Evolutionary conservation across 2,113 vertebrate species (phyloP).

Genomic region (Tragulus kanchil): DNA sequence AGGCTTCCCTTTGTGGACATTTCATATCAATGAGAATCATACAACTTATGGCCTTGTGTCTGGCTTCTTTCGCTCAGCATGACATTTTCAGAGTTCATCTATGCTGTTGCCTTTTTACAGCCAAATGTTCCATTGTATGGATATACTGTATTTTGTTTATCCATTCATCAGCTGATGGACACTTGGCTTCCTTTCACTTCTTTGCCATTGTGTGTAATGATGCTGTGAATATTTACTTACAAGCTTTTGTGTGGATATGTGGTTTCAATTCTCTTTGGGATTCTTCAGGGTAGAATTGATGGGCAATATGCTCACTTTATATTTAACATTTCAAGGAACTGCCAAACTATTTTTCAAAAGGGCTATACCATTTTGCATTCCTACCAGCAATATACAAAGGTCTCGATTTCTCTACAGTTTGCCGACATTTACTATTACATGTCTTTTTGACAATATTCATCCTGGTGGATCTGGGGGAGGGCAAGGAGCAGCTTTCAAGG

Average conservation of each 20-base stretch:
- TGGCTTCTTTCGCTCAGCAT: not conserved
- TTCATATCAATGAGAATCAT: not conserved
- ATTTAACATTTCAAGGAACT: conserved; percentile 30
- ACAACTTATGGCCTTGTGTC: not conserved
- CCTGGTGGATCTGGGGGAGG: not conserved
- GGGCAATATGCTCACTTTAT: not conserved
- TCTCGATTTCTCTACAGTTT: not conserved
- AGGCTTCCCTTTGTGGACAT: conserved; percentile 13
- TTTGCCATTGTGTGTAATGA: not conserved
- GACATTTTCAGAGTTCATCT: not conserved
- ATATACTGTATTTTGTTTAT: not conserved
- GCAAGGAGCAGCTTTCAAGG: not conserved
- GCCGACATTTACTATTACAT: not conserved
- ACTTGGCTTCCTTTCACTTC: not conserved
- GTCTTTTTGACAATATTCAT: not conserved
- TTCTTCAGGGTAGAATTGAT: not conserved
- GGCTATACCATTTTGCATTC: not conserved
- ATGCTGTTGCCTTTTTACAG: not conserved
- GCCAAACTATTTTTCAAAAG: conserved; percentile 8
- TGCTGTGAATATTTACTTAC: not conserved
- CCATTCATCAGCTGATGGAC: not conserved
- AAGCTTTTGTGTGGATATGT: not conserved
- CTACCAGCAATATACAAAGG: not conserved
- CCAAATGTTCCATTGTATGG: not conserved
- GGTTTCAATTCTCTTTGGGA: not conserved